phyloP scores from a whole-genome alignment of 2,797 vertebrate genomes.

The Sebastes iracundus region DNA sequence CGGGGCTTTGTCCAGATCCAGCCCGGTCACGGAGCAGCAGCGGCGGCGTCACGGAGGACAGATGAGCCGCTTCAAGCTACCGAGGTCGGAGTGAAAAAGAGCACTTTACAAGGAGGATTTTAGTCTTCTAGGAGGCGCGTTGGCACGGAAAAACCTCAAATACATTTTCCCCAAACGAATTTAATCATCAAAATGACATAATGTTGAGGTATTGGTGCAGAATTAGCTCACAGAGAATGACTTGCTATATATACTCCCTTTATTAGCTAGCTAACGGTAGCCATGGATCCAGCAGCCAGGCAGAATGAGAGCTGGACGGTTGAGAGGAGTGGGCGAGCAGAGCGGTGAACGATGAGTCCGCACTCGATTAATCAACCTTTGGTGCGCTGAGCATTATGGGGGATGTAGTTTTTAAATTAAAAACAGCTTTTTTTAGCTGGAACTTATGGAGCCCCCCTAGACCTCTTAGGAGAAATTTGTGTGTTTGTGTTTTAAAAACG shows the following conservation, averaged over 20 bases:
- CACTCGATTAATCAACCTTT: slow-evolving; percentile 39
- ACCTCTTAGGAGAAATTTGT: accelerated
- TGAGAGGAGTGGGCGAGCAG: slow-evolving; percentile 15
- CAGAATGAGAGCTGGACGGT: slow-evolving; percentile 53
- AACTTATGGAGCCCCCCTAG: too few relatives aligned
- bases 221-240: neutral
- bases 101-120: neutral
- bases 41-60: slow-evolving; percentile 24
- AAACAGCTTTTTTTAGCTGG: neutral
- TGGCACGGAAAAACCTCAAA: neutral
- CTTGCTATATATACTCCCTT: slow-evolving; percentile 3
- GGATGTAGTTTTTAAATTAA: slow-evolving; percentile 27
- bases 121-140: neutral
- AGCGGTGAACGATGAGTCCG: slow-evolving; percentile 5
- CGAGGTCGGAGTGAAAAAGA: slow-evolving; percentile 37
- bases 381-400: slow-evolving; percentile 42
- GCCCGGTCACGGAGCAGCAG: neutral
- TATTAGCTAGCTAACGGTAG: slow-evolving; percentile 57
- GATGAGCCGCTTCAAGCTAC: slow-evolving; percentile 48
- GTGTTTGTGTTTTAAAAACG: too few relatives aligned
- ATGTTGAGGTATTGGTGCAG: neutral
- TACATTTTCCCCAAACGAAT: slow-evolving; percentile 19
- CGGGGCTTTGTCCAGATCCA: slow-evolving; percentile 62
- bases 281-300: slow-evolving; percentile 5
- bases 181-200: neutral